phyloP scores from a whole-genome alignment of 2,113 vertebrate genomes.

The Mugil cephalus region DNA sequence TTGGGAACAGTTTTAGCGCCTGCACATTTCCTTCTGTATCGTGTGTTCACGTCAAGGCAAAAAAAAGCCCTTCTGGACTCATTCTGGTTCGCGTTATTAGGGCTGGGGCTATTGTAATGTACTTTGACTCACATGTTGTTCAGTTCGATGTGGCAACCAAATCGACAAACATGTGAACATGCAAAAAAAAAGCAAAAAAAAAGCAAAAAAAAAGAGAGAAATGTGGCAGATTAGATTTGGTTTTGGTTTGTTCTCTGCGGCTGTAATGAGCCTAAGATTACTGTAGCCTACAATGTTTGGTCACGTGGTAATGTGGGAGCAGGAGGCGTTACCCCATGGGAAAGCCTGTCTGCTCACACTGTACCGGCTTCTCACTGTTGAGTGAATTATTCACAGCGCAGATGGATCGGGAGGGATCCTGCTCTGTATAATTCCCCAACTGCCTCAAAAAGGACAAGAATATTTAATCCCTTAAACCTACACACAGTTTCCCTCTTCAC shows the following conservation, averaged over 20 bases:
- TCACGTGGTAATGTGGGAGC: slow-evolving; percentile 36
- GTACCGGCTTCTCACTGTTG: slow-evolving; percentile 38
- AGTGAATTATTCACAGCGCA: slow-evolving; percentile 72
- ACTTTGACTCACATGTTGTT: too few species aligned
- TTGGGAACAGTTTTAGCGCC: too few species aligned
- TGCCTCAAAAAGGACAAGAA: slow-evolving; percentile 13
- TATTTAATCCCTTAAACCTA: slow-evolving; percentile 14
- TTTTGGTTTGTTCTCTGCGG: background rate
- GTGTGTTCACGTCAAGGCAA: too few species aligned
- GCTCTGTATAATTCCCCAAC: slow-evolving; percentile 38
- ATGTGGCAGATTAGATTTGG: background rate
- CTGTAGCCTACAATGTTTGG: slow-evolving; percentile 20
- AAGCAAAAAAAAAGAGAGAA: background rate
- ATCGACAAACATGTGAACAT: background rate
- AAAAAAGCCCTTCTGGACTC: too few species aligned
- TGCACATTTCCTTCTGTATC: too few species aligned
- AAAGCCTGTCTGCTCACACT: slow-evolving; percentile 44
- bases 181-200: background rate
- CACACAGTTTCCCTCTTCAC: slow-evolving; percentile 29
- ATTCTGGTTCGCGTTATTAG: too few species aligned
- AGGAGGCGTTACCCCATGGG: slow-evolving; percentile 44
- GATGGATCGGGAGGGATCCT: slow-evolving; percentile 56
- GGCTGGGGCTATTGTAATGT: too few species aligned
- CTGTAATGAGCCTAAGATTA: slow-evolving; percentile 6
- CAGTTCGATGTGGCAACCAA: too few species aligned